Conservation (phyloP, 2,797 vertebrate genomes). For the Atherinosoma microstoma region DNA sequence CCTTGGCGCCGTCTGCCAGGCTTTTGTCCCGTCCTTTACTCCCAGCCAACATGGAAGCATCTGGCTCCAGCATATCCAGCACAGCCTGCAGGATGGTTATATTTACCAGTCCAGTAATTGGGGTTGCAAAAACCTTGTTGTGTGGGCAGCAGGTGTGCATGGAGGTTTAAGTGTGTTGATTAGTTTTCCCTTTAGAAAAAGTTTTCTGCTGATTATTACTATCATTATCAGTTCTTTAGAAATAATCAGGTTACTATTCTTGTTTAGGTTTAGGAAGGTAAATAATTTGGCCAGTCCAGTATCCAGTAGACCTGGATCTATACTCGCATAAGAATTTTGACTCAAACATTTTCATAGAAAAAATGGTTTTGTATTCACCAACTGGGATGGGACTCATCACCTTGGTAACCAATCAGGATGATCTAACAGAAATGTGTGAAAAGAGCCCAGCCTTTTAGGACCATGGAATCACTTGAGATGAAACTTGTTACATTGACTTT, state of each 20-base stretch:
- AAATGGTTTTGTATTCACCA: too few relatives aligned
- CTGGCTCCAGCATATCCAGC: slow-evolving; percentile 49
- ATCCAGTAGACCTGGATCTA: background rate
- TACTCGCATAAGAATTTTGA: background rate
- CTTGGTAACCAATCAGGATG: background rate
- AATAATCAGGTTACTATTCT: too few relatives aligned
- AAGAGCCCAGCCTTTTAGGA: background rate
- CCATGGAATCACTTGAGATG: background rate
- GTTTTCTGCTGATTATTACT: background rate
- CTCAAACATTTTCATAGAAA: too few relatives aligned
- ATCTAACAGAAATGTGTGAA: background rate
- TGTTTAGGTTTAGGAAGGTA: background rate
- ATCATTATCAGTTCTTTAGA: too few relatives aligned
- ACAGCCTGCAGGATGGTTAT: slow-evolving; percentile 49
- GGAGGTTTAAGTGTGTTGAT: background rate
- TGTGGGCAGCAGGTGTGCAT: slow-evolving; percentile 28
- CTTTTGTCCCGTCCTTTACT: slow-evolving; percentile 56
- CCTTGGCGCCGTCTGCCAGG: slow-evolving; percentile 50
- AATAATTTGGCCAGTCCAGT: background rate
- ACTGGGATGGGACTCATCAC: background rate
- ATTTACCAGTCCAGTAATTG: slow-evolving; percentile 62
- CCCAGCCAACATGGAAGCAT: slow-evolving; percentile 68
- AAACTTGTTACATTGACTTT: background rate
- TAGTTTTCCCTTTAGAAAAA: background rate
- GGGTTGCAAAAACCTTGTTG: slow-evolving; percentile 43